Base-by-base conservation (phyloP, 2,113 vertebrate species). In the Microtus montanus region DNA sequence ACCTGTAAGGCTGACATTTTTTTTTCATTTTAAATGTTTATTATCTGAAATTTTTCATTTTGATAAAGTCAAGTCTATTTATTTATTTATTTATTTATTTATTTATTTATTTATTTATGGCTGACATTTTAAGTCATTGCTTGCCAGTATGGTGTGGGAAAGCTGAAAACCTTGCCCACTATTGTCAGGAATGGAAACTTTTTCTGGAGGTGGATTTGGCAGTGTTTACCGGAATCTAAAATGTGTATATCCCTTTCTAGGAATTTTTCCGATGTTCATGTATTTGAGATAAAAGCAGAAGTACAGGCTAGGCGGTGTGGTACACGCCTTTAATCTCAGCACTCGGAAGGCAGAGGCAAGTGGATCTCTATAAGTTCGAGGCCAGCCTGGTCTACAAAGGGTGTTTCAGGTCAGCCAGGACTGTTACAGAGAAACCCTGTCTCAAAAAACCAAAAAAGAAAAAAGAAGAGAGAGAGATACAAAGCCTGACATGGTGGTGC, bases 131-230 rank as follows among this genome's bases (percentile, higher is more conserved):
- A 92, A 91, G 38, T 61, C 71, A 30, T 44, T 90, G 54, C 33
- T n/a, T 38, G 54, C 35, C 54, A 28, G 68, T 90, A 83, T n/a
- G 19, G n/a, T 82, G 14, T 82, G 44, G 41, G 44, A 35, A 66
- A 90, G 44, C 44, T 63, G 87, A 74, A 73, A 89, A 6, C 88
- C 26, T 82, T 15, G 49, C 35, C 63, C 17, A 49, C 52, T 80
- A 14, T 63, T 26, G 35, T 93, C 91, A 86, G 52, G 52, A 86
- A 78, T 70, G 2, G 90, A 77, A 73, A 30, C 80, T 70, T 88
- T 54, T 54, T 79, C 61, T 94, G 52, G 92, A 83, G 71, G 7
- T 75, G 90, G 86, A 92, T 92, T 86, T 89, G 63, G 10, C 44
- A 35, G 0, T 92, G 22, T 74, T 47, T 87, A 1, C 87, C 94